Percentiles rank a stretch among this genome's conserved stretches.
Evolutionary conservation across 1,140 invertebrate species (phyloP).

Genomic region (Scylla paramamosain): DNA sequence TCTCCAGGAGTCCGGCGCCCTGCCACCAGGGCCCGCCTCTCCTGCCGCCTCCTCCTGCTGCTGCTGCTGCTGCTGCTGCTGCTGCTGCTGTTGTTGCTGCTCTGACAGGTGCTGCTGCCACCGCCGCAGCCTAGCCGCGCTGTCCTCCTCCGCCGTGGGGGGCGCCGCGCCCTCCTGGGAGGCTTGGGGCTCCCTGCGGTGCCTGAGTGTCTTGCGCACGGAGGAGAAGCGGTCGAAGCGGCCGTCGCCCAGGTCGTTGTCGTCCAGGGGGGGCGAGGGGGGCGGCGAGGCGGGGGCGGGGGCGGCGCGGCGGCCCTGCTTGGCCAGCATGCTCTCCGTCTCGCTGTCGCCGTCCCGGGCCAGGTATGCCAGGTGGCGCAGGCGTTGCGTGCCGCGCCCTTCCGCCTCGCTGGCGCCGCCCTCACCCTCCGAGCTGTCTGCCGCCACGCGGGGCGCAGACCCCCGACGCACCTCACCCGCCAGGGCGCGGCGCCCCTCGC

Average conservation of each 20-base stretch:
- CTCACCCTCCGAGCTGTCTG: conserved; percentile 74
- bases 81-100: conserved; percentile 84
- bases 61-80: conserved; percentile 84
- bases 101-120: conserved; percentile 82
- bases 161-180: neutral
- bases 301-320: conserved; percentile 67
- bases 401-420: conserved; percentile 69
- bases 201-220: conserved; percentile 88
- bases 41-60: conserved; percentile 80
- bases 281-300: neutral
- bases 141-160: conserved; percentile 81
- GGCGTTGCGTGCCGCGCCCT: conserved; percentile 72
- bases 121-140: conserved; percentile 84
- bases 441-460: conserved; percentile 30
- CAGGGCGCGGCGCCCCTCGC: conserved; percentile 66
- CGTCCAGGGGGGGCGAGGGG: conserved; percentile 51
- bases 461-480: conserved; percentile 51
- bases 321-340: conserved; percentile 74
- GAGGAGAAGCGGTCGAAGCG: conserved; percentile 92
- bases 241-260: conserved; percentile 82
- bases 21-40: conserved; percentile 25
- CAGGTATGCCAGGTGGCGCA: conserved; percentile 77
- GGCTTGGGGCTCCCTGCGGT: conserved; percentile 78
- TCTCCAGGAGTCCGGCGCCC: conserved; percentile 62
- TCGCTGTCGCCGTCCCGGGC: conserved; percentile 77